These are phyloP conservation scores for Tenthredo distinguenda DNA, from an alignment of 2,888 invertebrate species.

Conservation along the genomic window DNA sequence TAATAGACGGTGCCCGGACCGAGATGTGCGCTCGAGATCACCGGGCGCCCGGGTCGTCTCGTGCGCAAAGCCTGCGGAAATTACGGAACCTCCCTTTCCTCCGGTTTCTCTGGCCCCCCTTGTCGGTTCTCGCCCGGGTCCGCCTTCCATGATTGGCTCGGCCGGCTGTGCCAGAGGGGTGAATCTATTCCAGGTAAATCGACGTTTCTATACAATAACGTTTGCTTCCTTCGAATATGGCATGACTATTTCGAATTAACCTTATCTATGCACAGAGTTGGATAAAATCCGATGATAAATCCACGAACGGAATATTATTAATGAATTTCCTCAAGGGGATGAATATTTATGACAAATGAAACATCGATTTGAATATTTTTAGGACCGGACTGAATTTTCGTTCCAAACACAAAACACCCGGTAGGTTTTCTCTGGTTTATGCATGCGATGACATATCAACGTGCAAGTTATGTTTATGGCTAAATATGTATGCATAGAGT, in stretches of 20 bases:
- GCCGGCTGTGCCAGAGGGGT: not conserved
- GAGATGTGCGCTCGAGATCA: slow-evolving; percentile 54
- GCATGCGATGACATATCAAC: slow-evolving; percentile 40
- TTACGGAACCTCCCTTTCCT: slow-evolving; percentile 61
- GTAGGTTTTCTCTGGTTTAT: slow-evolving; percentile 6
- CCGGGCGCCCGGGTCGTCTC: slow-evolving; percentile 41
- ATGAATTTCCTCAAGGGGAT: not conserved
- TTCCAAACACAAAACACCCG: not conserved
- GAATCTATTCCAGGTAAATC: slow-evolving; percentile 39
- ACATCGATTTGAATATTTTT: not conserved
- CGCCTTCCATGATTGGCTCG: slow-evolving; percentile 20
- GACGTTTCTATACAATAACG: slow-evolving; percentile 9
- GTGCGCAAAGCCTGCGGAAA: slow-evolving; percentile 62
- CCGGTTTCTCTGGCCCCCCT: slow-evolving; percentile 18
- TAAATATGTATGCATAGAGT: slow-evolving; percentile 76
- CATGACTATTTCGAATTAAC: not conserved
- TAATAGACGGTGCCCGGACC: slow-evolving; percentile 70
- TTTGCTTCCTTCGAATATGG: not conserved
- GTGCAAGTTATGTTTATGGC: slow-evolving; percentile 74
- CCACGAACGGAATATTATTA: not conserved
- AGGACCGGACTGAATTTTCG: not conserved
- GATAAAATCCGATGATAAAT: not conserved
- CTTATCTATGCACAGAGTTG: not conserved
- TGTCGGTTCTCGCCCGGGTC: slow-evolving; percentile 30
- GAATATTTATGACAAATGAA: not conserved